These are phyloP conservation scores for Epicauta chinensis DNA, from an alignment of 1,140 invertebrate genomes.

Conservation along the genomic window DNA sequence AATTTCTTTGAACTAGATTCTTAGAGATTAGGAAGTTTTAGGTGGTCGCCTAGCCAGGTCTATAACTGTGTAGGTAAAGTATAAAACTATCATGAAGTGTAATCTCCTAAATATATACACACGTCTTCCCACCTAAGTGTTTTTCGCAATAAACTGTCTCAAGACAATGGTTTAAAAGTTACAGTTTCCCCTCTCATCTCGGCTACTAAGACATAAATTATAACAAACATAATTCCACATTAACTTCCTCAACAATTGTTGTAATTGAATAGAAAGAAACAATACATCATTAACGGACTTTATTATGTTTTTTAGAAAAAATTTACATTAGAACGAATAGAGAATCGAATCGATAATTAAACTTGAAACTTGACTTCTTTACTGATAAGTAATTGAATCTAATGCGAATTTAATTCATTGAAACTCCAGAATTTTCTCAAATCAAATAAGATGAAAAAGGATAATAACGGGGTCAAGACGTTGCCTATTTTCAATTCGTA, in stretches of 20 bases:
- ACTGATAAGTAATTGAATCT: conserved; percentile 5
- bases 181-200: conserved; percentile 8
- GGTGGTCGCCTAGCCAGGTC: conserved; percentile 2
- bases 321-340: too few species aligned
- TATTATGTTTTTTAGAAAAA: too few species aligned
- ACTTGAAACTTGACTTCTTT: too few species aligned
- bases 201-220: conserved; percentile 13
- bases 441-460: too few species aligned
- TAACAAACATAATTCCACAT: background rate
- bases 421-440: background rate
- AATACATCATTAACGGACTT: too few species aligned
- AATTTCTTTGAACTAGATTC: too few species aligned
- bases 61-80: conserved; percentile 17
- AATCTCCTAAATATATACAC: conserved; percentile 35
- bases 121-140: conserved; percentile 33
- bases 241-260: too few species aligned
- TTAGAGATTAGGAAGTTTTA: conserved; percentile 27
- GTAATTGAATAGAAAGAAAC: too few species aligned
- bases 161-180: conserved; percentile 21
- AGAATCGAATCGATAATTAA: too few species aligned
- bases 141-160: conserved; percentile 39
- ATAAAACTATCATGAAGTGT: conserved; percentile 34
- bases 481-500: background rate
- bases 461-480: conserved; percentile 5
- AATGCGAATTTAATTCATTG: conserved; percentile 11